Base-by-base conservation (phyloP, 2,113 vertebrate species). In the Anguilla rostrata region DNA sequence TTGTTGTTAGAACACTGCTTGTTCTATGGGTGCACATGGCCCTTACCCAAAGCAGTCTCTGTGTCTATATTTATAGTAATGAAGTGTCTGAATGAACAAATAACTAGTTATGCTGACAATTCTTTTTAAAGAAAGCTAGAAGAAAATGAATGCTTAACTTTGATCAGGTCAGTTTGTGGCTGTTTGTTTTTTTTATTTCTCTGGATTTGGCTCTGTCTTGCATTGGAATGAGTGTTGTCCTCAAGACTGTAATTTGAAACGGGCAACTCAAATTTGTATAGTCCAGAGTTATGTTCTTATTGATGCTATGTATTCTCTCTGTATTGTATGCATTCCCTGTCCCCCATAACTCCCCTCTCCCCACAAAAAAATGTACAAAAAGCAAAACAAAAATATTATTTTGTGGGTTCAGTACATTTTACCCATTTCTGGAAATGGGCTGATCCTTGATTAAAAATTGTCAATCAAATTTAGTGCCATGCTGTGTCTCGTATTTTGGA, bases 381-480 rank as follows among this genome's bases (percentile, higher is more conserved):
- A 78, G 84, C 78, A 60, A 60, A 60, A 60, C 56, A 80, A 75
- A 20, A 43, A 41, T 46, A 71, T 92, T 89, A 88, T 91, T 92
- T 87, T 90, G 90, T 93, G 90, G 84, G 87, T 89, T 89, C 78
- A 90, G 85, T 88, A 66, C 87, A 89, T 91, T 92, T 87, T 81
- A 88, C 90, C 93, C 89, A 88, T 94, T 94, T 94, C 92, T 93
- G 93, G 94, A 95, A 94, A 92, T 93, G 91, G 92, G 90, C 71
- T 88, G 90, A 84, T 89, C 85, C 89, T 91, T 92, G 86, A 93
- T 94, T 91, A 90, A 93, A 53, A 93, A 91, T 85, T 91, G 89
- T 94, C 90, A 92, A 88, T 91, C 81, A 81, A 92, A 92, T 89
- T 90, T 86, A 91, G 92, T 87, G 90, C 88, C 90, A 94, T 92